Base-by-base conservation (phyloP, 2,113 vertebrate genomes). In the Elanus axillaris region DNA sequence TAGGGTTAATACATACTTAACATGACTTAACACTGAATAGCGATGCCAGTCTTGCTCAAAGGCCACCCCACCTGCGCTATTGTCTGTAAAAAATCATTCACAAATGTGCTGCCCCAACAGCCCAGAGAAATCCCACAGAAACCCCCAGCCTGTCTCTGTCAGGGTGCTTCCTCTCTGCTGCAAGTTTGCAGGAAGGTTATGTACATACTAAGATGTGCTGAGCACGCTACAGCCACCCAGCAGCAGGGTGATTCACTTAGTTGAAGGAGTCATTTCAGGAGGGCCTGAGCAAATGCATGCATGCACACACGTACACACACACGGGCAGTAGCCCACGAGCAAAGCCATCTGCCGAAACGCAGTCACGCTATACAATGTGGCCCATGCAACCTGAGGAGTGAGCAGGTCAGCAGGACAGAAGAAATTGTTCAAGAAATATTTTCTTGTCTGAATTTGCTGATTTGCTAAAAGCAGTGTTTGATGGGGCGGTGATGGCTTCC, bases 271-370 rank as follows among this genome's bases (percentile, higher is more conserved):
- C 0, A 0, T 36, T 81, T 26, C 2, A 4, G n/a, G 48, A 50
- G 11, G 25, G 56, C 29, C 69, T 40, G 52, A 36, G 47, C 27
- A 67, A 27, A 66, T 1, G 8, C 16, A 27, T 5, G 3, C 25
- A 22, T 7, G 4, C 14, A 11, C 10, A n/a, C 43, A 11, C 1
- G 1, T 7, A 21, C 13, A 21, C 38, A 31, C 60, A n/a, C 2
- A 6, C 1, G 5, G 38, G 32, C 34, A 60, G 11, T 9, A 47
- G 45, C 55, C 59, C 75, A 59, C 0, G 0, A 63, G 52, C 47
- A 86, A 62, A 63, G 29, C 48, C 43, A 59, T 32, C 43, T 13
- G 47, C 27, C 8, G 1, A 17, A 27, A 42, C 56, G 14, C 20
- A 21, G 32, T 9, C 17, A 2, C 10, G 29, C 42, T 36, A 3